phyloP scores from a whole-genome alignment of 2,888 invertebrate species.

The Thera obeliscata region DNA sequence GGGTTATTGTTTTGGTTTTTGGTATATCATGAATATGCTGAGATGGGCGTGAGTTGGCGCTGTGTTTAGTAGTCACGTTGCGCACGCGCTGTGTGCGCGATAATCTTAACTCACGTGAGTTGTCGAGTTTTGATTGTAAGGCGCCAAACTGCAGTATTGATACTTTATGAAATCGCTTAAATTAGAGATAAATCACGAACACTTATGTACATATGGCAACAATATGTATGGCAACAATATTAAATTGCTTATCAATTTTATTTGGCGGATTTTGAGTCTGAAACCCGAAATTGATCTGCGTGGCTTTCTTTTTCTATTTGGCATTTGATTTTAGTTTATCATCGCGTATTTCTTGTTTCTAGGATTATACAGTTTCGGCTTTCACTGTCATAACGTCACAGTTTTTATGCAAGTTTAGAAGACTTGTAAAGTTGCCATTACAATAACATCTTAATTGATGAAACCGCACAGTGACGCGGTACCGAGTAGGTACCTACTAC shows the following conservation, averaged over 20 bases:
- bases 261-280: no score
- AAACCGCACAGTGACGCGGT: constrained; percentile 43
- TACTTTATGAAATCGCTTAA: constrained; percentile 37
- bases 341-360: not conserved
- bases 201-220: not conserved
- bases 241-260: no score
- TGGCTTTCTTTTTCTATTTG: no score
- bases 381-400: not conserved
- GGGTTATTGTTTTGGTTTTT: constrained; percentile 34
- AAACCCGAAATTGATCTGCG: no score
- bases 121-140: not conserved
- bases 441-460: constrained; percentile 35
- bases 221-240: no score
- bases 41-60: constrained; percentile 31
- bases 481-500: constrained; percentile 41
- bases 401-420: no score
- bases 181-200: constrained; percentile 51
- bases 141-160: constrained; percentile 15
- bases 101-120: constrained; percentile 60
- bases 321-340: not conserved
- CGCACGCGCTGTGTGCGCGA: constrained; percentile 48
- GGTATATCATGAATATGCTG: not conserved
- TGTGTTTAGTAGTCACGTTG: constrained; percentile 55
- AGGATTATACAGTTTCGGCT: not conserved
- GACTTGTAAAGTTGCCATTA: not conserved